A percentile compares a stretch with the other conserved stretches of the same genome.
Evolutionary conservation across 2,113 vertebrate species (phyloP).

Genomic region (Cinclus mexicanus): DNA sequence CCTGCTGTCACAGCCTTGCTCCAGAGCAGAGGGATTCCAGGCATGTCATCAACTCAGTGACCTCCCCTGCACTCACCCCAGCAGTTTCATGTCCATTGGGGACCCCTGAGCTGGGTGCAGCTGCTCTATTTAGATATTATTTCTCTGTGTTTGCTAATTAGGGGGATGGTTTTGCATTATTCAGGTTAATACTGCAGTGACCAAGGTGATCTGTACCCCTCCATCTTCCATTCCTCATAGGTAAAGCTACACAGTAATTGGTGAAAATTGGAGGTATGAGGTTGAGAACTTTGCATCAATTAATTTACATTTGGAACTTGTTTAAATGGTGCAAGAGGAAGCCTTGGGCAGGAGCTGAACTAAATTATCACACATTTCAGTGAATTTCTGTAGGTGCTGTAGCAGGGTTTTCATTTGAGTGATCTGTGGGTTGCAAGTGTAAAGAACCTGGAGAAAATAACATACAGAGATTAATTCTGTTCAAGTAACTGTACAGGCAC

Average conservation of each 20-base stretch:
- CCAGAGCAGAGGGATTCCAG: background rate
- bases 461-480: background rate
- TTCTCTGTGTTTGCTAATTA: rapidly evolving
- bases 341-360: background rate
- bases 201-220: too few relatives aligned
- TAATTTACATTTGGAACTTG: background rate
- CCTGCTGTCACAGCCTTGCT: background rate
- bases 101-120: background rate
- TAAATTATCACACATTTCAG: background rate
- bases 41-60: background rate
- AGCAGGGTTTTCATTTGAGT: background rate
- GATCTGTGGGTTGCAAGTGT: background rate
- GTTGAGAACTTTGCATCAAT: background rate
- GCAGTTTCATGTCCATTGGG: background rate
- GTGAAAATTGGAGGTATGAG: background rate
- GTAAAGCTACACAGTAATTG: rapidly evolving
- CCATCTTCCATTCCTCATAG: rapidly evolving
- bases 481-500: background rate
- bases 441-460: background rate
- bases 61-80: background rate
- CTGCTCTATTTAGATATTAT: background rate
- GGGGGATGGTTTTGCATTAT: rapidly evolving
- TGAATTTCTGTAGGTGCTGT: background rate
- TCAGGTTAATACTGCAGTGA: background rate
- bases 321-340: background rate